Base-by-base conservation (phyloP, 2,888 invertebrate genomes). In the Ectemnius cavifrons region DNA sequence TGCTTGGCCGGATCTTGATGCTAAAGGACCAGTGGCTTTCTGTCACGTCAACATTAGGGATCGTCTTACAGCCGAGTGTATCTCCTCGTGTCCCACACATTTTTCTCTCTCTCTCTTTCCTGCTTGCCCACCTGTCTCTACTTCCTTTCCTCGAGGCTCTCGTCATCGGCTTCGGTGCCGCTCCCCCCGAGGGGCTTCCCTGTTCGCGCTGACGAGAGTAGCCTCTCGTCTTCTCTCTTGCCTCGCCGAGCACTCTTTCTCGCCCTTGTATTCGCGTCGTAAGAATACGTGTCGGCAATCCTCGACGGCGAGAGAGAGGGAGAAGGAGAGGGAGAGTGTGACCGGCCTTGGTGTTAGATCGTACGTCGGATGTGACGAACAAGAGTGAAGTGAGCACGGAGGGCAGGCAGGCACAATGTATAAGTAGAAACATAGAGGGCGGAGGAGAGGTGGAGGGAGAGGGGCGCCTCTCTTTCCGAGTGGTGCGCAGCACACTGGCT, bases 341-440 rank as follows among this genome's bases (percentile, higher is more conserved):
- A 23, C 23, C 23, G 23, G 61, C 18, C 45, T 6, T 28, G 28
- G 61, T 37, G 61, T 45, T 16, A 52, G 70, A 69, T 57, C 62
- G 68, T 61, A 68, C 61, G 68, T 73, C 73, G 58, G 64, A 64
- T 64, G 67, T 47, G 58, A 59, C 18, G 74, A 74, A 67, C 70
- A 72, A 69, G 67, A 73, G 37, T 68, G 58, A 18, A 23, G 57
- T 57, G 20, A 11, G 57, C 18, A 18, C 20, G 63, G 63, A 59
- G 37, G 58, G 16, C 23, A 23, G 67, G 45, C 13, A 57, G 13
- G 52, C 62, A 57, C 23, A n/a, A 8, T 57, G n/a, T 49, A 27
- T 13, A 63, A 57, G 49, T 56, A 28, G 66, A 70, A 68, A 63
- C 63, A 27, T 16, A 37, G 45, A 74, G 52, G 46, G 56, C 2